Base-by-base conservation (phyloP, 2,888 invertebrate genomes). In the Eupeodes latifasciatus region DNA sequence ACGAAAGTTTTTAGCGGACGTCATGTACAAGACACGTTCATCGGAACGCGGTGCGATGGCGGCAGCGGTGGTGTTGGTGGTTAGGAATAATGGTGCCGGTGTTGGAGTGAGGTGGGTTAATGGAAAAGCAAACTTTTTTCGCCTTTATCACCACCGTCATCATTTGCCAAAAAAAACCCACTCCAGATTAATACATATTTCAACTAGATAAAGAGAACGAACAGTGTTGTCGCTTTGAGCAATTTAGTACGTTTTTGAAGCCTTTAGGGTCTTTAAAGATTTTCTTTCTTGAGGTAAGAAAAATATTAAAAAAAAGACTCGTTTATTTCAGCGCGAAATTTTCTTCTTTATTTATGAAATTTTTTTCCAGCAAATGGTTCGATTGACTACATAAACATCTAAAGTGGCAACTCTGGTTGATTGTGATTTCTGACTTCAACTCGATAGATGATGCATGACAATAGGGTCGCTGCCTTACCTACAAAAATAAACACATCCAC, bases 381-480 rank as follows among this genome's bases (percentile, higher is more conserved):
- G 3, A 27, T 1, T 1, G 2, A 27, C 1, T 27, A 27, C 27
- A 27, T 27, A 27, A 27, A 27, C 2, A 27, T 27, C 27, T 40
- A 7, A n/a, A 40, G 27, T 57, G 34, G 61, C 66, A 66, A 27
- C 12, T 5, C 14, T 66, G 47, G 27, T 40, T 40, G 40, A 40
- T 27, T 27, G 27, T 49, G 7, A 19, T 66, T 55, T 34, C 44
- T 40, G 0, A 40, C 36, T 55, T 19, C 36, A 40, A n/a, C 51
- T 19, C 19, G 14, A 40, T n/a, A n/a, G 14, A 74, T 84, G 84
- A 84, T 87, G 84, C 76, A 87, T 84, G 77, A 71, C 75, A 71
- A 59, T 27, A 67, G 79, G 71, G 64, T 51, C 27, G 66, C 78
- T 51, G 72, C 57, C 12, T 47, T 6, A 36, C 40, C n/a, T 36